Conservation (phyloP, 2,797 vertebrate genomes). For the Artibeus jamaicensis region DNA sequence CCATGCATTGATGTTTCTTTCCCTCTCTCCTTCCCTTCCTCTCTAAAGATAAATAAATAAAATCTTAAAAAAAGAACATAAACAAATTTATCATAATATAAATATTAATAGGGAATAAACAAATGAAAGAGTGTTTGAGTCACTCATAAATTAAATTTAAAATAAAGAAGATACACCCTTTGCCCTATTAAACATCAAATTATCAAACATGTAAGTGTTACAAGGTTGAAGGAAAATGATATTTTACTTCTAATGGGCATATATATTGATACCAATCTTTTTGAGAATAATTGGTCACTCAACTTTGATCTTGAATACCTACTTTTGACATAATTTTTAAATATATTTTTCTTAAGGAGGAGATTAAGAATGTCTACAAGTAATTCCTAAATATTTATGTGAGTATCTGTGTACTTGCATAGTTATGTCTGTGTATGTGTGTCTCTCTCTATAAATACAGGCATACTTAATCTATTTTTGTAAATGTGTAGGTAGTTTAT, state of each 20-base stretch:
- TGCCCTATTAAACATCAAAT: neutral
- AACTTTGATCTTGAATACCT: neutral
- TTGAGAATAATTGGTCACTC: neutral
- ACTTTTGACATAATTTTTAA: neutral
- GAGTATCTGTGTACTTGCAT: neutral
- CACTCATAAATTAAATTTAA: neutral
- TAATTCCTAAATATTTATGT: neutral
- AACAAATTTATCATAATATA: neutral
- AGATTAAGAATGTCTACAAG: neutral
- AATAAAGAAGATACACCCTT: neutral
- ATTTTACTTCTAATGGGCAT: neutral
- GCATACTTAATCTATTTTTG: neutral
- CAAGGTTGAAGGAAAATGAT: neutral
- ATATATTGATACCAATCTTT: neutral
- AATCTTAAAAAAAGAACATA: too few species aligned
- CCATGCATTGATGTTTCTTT: too few species aligned
- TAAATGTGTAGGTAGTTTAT: neutral
- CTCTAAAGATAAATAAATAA: too few species aligned
- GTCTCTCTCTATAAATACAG: neutral
- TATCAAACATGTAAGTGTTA: neutral
- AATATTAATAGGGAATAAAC: neutral
- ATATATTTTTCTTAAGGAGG: neutral
- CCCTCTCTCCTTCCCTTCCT: too few species aligned
- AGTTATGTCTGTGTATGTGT: neutral
- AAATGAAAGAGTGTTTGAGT: neutral